Conservation (phyloP, 2,797 vertebrate species). For the Dendrocincla tyrannina region DNA sequence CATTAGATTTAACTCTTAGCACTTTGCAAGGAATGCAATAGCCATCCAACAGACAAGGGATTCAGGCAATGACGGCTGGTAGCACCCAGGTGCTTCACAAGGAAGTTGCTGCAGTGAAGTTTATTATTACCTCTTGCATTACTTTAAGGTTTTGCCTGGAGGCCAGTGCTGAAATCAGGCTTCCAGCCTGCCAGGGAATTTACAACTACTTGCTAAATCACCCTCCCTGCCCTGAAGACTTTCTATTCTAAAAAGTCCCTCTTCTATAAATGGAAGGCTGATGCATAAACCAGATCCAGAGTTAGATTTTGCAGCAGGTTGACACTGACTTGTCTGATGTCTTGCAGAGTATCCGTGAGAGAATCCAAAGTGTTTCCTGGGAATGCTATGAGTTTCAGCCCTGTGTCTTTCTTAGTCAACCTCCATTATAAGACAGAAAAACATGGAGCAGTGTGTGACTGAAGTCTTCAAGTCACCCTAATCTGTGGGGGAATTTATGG, state of each 20-base stretch:
- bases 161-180: neutral
- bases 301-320: neutral
- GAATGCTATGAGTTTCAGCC: neutral
- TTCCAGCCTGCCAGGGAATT: neutral
- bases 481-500: neutral
- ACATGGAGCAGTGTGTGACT: neutral
- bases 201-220: neutral
- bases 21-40: neutral
- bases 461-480: neutral
- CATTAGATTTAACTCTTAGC: neutral
- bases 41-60: neutral
- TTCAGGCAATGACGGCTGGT: neutral
- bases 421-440: neutral
- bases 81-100: neutral
- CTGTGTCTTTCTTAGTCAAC: neutral
- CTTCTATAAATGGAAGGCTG: neutral
- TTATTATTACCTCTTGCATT: neutral
- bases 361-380: neutral
- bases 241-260: constrained; percentile 23
- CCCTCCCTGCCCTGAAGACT: neutral
- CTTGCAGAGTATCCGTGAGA: neutral
- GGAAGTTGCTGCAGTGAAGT: neutral
- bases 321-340: neutral
- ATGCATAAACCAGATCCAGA: neutral
- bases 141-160: neutral